Conservation (phyloP, 2,888 invertebrate genomes). For the Harpagoxenus sublaevis region DNA sequence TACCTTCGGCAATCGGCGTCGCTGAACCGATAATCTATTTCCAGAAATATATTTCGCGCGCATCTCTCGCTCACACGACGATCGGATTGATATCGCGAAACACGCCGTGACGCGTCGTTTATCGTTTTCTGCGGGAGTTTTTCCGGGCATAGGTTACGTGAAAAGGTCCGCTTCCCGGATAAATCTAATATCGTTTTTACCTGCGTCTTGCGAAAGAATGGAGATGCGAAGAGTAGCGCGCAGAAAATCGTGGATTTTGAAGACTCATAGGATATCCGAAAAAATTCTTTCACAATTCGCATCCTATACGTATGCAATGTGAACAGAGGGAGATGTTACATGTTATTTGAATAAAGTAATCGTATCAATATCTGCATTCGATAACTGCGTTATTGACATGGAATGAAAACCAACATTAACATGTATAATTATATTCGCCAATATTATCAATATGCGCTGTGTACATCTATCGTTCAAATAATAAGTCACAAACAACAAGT, state of each 20-base stretch:
- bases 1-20: conserved; percentile 17
- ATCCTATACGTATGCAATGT: conserved; percentile 13
- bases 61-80: conserved; percentile 53
- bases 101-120: conserved; percentile 72
- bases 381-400: background rate
- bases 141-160: conserved; percentile 65
- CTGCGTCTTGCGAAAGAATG: conserved; percentile 72
- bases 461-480: background rate
- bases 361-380: background rate
- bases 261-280: conserved; percentile 57
- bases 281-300: conserved; percentile 58
- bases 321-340: conserved; percentile 16
- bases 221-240: conserved; percentile 66
- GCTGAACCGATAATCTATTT: conserved; percentile 65
- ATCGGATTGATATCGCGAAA: conserved; percentile 70
- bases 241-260: conserved; percentile 67
- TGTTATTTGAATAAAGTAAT: conserved; percentile 65
- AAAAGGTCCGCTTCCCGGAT: conserved; percentile 65
- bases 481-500: conserved; percentile 19
- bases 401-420: conserved; percentile 33
- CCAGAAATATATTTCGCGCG: conserved; percentile 57
- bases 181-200: conserved; percentile 77
- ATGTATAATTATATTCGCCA: conserved; percentile 31
- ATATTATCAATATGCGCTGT: conserved; percentile 15
- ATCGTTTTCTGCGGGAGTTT: conserved; percentile 70